Percentiles rank a stretch among this genome's conserved stretches.
Conservation (phyloP, 2,797 vertebrate genomes). For the Cuniculus paca region DNA sequence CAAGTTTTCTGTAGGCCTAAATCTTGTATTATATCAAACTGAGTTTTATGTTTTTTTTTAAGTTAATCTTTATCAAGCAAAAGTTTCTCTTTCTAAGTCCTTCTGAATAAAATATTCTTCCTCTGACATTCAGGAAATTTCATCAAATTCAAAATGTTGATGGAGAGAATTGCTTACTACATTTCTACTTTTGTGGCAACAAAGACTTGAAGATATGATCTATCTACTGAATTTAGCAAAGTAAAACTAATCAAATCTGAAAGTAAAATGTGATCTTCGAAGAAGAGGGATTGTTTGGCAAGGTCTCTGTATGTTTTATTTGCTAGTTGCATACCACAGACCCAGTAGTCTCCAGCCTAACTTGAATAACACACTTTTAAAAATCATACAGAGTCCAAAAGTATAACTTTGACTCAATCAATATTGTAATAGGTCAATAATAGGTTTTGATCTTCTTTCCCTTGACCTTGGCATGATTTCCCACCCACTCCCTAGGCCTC, state of each 20-base stretch:
- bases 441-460: neutral
- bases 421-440: neutral
- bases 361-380: neutral
- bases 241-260: neutral
- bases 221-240: neutral
- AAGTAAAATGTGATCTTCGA: neutral
- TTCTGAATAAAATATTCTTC: neutral
- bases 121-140: neutral
- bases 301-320: neutral
- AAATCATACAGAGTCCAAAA: neutral
- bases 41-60: neutral
- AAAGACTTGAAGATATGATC: neutral
- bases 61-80: neutral
- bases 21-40: neutral
- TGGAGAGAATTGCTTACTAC: neutral
- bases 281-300: neutral
- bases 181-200: neutral
- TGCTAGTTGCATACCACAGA: neutral
- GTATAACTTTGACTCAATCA: neutral
- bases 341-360: neutral
- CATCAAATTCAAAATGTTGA: neutral
- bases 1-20: neutral
- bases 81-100: neutral
- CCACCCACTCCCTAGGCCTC: fast-evolving
- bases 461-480: fast-evolving